Evolutionary conservation across 2,113 vertebrate species (phyloP).

Genomic region (Tautogolabrus adspersus): DNA sequence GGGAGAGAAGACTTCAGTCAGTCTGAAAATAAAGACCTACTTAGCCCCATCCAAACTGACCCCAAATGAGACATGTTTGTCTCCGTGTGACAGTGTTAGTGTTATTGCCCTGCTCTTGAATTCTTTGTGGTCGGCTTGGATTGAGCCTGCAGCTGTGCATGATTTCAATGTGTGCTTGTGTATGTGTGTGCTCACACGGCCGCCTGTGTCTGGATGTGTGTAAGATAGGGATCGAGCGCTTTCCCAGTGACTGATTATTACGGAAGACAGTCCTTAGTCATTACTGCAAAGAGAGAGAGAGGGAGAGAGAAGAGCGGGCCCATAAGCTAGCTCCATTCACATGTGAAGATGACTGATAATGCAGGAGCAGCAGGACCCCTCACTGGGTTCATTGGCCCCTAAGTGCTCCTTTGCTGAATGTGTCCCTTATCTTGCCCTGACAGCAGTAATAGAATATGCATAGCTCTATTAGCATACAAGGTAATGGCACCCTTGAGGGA

Average conservation of each 20-base stretch:
- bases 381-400: constrained; percentile 90
- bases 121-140: constrained; percentile 79
- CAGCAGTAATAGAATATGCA: constrained; percentile 95
- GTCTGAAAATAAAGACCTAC: constrained; percentile 83
- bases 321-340: constrained; percentile 87
- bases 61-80: constrained; percentile 82
- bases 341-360: constrained; percentile 90
- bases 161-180: constrained; percentile 47
- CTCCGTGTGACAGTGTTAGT: constrained; percentile 81
- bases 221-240: constrained; percentile 78
- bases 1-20: constrained; percentile 82
- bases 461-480: constrained; percentile 93
- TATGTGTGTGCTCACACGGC: constrained; percentile 45
- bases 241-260: constrained; percentile 82
- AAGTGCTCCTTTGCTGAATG: constrained; percentile 89
- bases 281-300: constrained; percentile 52
- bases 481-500: constrained; percentile 95
- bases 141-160: constrained; percentile 74
- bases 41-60: constrained; percentile 80
- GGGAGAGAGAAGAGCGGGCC: constrained; percentile 64
- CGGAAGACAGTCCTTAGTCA: constrained; percentile 81
- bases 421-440: constrained; percentile 90
- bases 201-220: constrained; percentile 66
- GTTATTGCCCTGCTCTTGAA: constrained; percentile 79
- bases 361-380: constrained; percentile 86